A percentile compares a stretch with the other conserved stretches of the same genome.
These are phyloP conservation scores for Apomyelois bistriatella DNA, from an alignment of 2,888 invertebrate genomes.

Conservation along the genomic window DNA sequence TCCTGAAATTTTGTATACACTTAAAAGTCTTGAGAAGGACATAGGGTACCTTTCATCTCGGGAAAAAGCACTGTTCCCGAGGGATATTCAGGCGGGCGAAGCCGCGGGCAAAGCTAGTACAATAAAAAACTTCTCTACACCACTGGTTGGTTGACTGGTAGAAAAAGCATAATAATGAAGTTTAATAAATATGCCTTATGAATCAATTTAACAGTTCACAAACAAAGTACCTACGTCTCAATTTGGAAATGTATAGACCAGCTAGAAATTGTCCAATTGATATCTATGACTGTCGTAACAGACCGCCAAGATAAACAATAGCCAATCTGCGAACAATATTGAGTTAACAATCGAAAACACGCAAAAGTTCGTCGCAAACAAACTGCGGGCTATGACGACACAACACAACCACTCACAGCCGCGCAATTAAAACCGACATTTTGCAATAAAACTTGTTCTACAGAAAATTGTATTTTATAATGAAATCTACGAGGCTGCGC, in stretches of 20 bases:
- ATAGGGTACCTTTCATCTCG: too few species aligned
- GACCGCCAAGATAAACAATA: background rate
- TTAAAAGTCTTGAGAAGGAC: too few species aligned
- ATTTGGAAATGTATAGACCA: background rate
- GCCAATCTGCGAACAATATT: background rate
- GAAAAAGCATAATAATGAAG: too few species aligned
- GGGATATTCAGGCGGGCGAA: too few species aligned
- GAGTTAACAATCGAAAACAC: background rate
- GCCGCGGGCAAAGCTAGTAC: too few species aligned
- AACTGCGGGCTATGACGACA: background rate
- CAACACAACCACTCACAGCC: background rate
- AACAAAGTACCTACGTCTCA: background rate
- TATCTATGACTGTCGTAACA: background rate
- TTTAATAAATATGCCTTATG: too few species aligned
- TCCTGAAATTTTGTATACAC: too few species aligned
- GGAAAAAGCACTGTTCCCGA: too few species aligned
- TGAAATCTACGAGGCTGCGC: background rate
- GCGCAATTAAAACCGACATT: background rate
- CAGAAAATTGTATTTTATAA: background rate
- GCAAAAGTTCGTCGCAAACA: slow-evolving; percentile 1
- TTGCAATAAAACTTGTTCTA: background rate
- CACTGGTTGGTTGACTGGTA: too few species aligned
- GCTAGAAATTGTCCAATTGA: background rate
- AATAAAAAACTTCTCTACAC: too few species aligned
- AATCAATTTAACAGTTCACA: background rate